Evolutionary conservation across 2,797 vertebrate genomes (phyloP).

Genomic region (Propithecus deckenii): DNA sequence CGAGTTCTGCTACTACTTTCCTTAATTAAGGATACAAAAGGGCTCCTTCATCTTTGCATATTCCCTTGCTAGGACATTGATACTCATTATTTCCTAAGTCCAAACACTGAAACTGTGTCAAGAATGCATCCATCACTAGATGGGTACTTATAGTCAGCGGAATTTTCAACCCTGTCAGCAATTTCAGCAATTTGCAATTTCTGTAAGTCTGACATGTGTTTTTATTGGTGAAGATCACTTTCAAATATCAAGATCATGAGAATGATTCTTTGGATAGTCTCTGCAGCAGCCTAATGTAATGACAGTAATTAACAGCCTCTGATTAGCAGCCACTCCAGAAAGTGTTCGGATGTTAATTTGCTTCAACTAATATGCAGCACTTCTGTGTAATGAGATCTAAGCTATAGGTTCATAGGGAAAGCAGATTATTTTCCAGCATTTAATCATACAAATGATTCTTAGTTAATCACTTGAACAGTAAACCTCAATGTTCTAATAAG

Average conservation of each 20-base stretch:
- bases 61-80: conserved; percentile 98
- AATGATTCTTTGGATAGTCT: conserved; percentile 91
- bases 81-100: conserved; percentile 99
- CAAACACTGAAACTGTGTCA: conserved; percentile 99
- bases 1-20: conserved; percentile 91
- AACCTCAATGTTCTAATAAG: conserved; percentile 85
- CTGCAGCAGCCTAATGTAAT: conserved; percentile 91
- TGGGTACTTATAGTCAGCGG: conserved; percentile 93
- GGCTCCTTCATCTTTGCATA: conserved; percentile 97
- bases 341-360: conserved; percentile 90
- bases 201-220: conserved; percentile 92
- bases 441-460: conserved; percentile 87
- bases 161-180: conserved; percentile 94
- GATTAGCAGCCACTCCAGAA: conserved; percentile 93
- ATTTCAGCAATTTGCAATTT: conserved; percentile 97
- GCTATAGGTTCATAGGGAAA: conserved; percentile 85
- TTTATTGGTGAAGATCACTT: conserved; percentile 96
- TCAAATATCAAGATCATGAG: conserved; percentile 98
- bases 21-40: conserved; percentile 98
- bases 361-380: conserved; percentile 86
- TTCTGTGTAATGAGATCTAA: conserved; percentile 88
- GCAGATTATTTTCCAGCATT: conserved; percentile 87
- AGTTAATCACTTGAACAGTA: conserved; percentile 87
- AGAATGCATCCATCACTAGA: conserved; percentile 99
- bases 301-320: conserved; percentile 96